Evolutionary conservation across 2,888 invertebrate genomes (phyloP), one percentile per base, ranked within the genome.

Genomic region (Perizoma flavofasciatum): DNA sequence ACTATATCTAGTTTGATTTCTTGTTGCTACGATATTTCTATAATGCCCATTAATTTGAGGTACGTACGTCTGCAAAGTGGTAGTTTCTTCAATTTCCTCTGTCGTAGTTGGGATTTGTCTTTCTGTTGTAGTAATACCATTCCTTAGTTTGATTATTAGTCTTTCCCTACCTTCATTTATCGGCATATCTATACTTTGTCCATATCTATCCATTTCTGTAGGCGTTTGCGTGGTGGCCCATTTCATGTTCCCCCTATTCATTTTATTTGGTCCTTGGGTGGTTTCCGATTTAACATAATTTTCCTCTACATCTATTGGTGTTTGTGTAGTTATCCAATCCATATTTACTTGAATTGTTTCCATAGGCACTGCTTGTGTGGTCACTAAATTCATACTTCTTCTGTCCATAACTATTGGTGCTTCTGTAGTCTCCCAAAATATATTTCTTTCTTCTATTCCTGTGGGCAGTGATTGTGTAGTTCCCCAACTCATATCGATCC

Each of bases 11-110:
- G 69, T 72, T 49, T 78, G 79, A 47, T 83, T 71, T 41, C 72
- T 79, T 62, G 70, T 72, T 8, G 53, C 49, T n/a, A 52, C 5
- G 9, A 83, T 71, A 63, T 79, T 86, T 72, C 89, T 81, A 49
- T 89, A 88, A 68, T 91, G 92, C 8, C 91, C 89, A 63, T 91
- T 92, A 50, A 86, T 84, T 72, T 86, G 89, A 4, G 89, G 89
- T 22, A 88, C 85, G 52, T 87, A 88, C 0, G 84, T 86, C 61
- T 76, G 75, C 34, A 67, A 64, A 41, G 74, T 77, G 5, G 78
- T 76, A 0, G 73, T 65, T 58, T 77, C 69, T 45, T 61, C 71
- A 37, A 58, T 55, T 61, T 60, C 66, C 53, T 72, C 68, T 37
- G 64, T 66, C 6, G 68, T 67, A 9, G 55, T 52, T 3, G 61